Base-by-base conservation (phyloP, 2,888 invertebrate species). In the Athalia cordata region DNA sequence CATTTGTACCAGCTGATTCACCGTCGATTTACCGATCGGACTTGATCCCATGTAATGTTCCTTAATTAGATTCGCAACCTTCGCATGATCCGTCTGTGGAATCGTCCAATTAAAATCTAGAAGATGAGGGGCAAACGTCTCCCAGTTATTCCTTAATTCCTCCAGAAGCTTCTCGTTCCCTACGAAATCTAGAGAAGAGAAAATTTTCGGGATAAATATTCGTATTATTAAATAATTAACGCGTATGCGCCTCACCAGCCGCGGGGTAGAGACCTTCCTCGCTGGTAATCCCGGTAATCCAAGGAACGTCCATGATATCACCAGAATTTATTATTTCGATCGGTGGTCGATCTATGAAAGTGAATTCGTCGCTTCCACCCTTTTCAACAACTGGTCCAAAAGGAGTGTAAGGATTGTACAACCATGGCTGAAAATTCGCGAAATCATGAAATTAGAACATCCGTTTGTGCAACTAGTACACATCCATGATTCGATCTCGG, bases 251-350 rank as follows among this genome's bases (percentile, higher is more conserved):
- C 81, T 89, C 89, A 95, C 95, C 93, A 85, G 93, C 93, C 61
- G 93, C 94, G 49, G 95, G 95, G 84, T 94, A 95, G 29, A 95
- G 90, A 77, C 96, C 96, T 88, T 96, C 96, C 74, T 95, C 93
- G 43, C 93, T 92, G 0, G 94, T 93, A 70, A 94, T 92, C 3
- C 94, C 93, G 1, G 93, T 92, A 77, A 96, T 92, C 92, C 95
- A 94, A 0, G 96, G 96, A 7, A 94, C 83, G 80, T 94, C 92
- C n/a, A 92, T 91, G 83, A 94, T 93, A 52, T 92, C 90, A 0
- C 94, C 94, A 7, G 92, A 90, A 79, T 88, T 91, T 0, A 96
- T 91, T 0, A 94, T 92, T 55, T 92, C 91, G 82, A 92, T 92
- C 0, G 96, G 96, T 78, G 94, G 92, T 79, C 94, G 92, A 0